Evolutionary conservation across 1,140 invertebrate species (phyloP), one percentile per base, ranked within the genome.

Genomic region (Tetramorium simillimum): DNA sequence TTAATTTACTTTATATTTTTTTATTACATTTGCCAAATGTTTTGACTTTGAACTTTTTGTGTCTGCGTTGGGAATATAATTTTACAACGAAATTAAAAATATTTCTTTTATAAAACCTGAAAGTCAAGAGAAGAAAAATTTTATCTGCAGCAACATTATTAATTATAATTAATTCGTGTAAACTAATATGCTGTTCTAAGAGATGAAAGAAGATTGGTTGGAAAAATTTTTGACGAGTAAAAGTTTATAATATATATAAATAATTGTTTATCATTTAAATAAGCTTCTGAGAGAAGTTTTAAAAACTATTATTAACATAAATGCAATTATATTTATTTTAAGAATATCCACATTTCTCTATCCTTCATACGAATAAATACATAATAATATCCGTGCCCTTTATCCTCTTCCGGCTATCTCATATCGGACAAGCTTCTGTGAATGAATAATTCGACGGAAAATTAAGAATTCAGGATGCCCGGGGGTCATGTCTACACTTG

Each of bases 371-470:
- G 5, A 80, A 69, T 80, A 9, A 80, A 69, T 80, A 80, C 43
- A 49, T 80, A 49, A 78, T 33, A 49, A 69, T 43, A 53, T 40
- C 40, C 40, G 21, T 53, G 7, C 33, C 37, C 14, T 53, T 53
- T 80, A 49, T 51, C 24, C 43, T 80, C 46, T 49, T 69, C 46
- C 77, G 46, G 14, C 65, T 69, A 69, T 37, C 33, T 80, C 49
- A 69, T 80, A 65, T 14, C 58, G 5, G 46, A 2, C 33, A 80
- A 80, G 46, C 46, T 53, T 80, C n/a, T 63, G n/a, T 28, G 53
- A 82, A 70, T 86, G 58, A 86, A 86, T 81, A 62, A 86, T 70
- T 81, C 28, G 85, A 67, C 28, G 21, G 76, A 70, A 86, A 67
- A 81, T 67, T 81, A 86, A 86, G 24, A 81, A 81, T 86, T 81